A percentile compares a stretch with the other conserved stretches of the same genome.
Evolutionary conservation across 2,888 invertebrate species (phyloP).

Genomic region (Lysandra coridon): DNA sequence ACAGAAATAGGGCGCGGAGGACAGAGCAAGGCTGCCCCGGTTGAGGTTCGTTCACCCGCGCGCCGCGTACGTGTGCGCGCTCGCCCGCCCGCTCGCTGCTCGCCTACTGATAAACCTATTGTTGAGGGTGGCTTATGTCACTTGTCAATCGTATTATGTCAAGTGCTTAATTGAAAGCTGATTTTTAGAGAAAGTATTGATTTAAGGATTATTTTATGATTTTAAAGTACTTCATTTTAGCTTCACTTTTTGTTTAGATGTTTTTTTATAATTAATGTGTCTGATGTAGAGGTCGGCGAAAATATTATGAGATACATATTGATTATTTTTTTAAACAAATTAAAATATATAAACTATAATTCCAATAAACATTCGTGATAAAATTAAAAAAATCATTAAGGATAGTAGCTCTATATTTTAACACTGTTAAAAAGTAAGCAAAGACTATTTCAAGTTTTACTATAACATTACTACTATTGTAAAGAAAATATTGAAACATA

Average conservation of each 20-base stretch:
- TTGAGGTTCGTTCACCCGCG: constrained; percentile 74
- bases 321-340: too few relatives aligned
- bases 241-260: not conserved
- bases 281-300: too few relatives aligned
- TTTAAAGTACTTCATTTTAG: not conserved
- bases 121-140: constrained; percentile 47
- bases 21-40: constrained; percentile 80
- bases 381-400: too few relatives aligned
- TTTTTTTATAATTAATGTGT: too few relatives aligned
- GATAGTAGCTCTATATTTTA: too few relatives aligned
- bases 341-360: too few relatives aligned
- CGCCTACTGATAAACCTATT: constrained; percentile 46
- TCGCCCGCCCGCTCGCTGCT: constrained; percentile 58
- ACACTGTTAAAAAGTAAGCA: too few relatives aligned
- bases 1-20: constrained; percentile 80
- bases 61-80: constrained; percentile 48
- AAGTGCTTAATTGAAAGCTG: not conserved
- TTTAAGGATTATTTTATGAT: not conserved
- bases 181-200: not conserved
- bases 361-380: too few relatives aligned
- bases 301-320: too few relatives aligned
- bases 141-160: not conserved
- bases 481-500: not conserved
- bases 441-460: not conserved
- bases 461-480: not conserved